These are phyloP conservation scores for Osmerus eperlanus DNA, from an alignment of 2,113 vertebrate genomes.

Conservation along the genomic window DNA sequence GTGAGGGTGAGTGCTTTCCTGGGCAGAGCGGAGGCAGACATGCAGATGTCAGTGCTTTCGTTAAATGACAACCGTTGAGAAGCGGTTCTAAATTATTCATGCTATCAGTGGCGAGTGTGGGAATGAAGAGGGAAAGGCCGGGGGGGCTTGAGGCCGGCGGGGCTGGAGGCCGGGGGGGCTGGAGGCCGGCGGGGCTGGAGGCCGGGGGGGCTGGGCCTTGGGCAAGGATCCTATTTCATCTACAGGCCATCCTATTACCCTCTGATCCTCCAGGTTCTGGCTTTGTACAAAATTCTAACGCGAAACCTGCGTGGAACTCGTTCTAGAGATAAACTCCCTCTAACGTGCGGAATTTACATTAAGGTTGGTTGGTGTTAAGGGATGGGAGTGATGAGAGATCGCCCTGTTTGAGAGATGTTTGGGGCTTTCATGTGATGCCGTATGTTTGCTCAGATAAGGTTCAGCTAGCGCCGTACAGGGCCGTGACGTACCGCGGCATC, in stretches of 20 bases:
- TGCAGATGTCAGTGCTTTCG: background rate
- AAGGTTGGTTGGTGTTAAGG: no score
- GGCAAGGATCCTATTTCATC: background rate
- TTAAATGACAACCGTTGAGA: background rate
- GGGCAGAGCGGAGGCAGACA: background rate
- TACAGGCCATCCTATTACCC: background rate
- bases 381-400: no score
- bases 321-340: no score
- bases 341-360: no score
- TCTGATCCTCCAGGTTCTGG: no score
- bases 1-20: background rate
- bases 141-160: background rate
- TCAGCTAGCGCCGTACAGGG: background rate
- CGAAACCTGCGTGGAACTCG: no score
- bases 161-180: background rate
- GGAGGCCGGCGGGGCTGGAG: no score
- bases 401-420: no score
- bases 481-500: background rate
- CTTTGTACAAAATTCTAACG: no score
- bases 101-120: background rate
- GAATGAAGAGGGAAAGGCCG: background rate
- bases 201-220: background rate
- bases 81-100: background rate
- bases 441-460: background rate
- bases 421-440: background rate